Percentiles rank a stretch among this genome's conserved stretches.
Conservation (phyloP, 2,113 vertebrate species). For the Brachypteracias leptosomus region DNA sequence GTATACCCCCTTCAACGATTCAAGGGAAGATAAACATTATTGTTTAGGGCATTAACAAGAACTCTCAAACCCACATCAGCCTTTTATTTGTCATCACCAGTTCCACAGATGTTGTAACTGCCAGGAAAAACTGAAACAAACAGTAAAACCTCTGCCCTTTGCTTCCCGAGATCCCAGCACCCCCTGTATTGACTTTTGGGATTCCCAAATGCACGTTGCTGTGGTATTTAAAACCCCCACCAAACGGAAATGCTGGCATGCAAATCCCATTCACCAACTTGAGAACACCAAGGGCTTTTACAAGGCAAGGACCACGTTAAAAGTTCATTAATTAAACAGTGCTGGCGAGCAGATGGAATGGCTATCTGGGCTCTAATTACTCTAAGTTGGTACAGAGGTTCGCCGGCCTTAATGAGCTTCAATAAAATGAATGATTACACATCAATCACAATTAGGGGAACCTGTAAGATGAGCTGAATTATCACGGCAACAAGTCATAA, state of each 20-base stretch:
- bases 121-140: not conserved
- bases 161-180: slow-evolving; percentile 2
- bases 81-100: not conserved
- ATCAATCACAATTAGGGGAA: slow-evolving; percentile 81
- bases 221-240: slow-evolving; percentile 20
- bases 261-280: slow-evolving; percentile 84
- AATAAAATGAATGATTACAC: slow-evolving; percentile 84
- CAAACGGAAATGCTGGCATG: slow-evolving; percentile 75
- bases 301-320: slow-evolving; percentile 80
- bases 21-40: not conserved
- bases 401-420: slow-evolving; percentile 79
- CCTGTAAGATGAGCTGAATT: slow-evolving; percentile 69
- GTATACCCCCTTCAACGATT: not conserved
- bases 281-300: slow-evolving; percentile 84
- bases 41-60: not conserved
- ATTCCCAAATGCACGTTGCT: slow-evolving; percentile 77
- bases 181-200: slow-evolving; percentile 48
- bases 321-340: slow-evolving; percentile 99
- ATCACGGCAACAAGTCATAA: slow-evolving; percentile 77
- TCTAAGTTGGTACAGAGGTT: slow-evolving; percentile 86
- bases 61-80: not conserved
- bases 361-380: slow-evolving; percentile 92
- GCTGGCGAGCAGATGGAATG: slow-evolving; percentile 93
- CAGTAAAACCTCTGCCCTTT: slow-evolving; percentile 24
- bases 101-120: not conserved